These are phyloP conservation scores for Eurois occulta DNA, from an alignment of 2,888 invertebrate genomes.

Conservation along the genomic window DNA sequence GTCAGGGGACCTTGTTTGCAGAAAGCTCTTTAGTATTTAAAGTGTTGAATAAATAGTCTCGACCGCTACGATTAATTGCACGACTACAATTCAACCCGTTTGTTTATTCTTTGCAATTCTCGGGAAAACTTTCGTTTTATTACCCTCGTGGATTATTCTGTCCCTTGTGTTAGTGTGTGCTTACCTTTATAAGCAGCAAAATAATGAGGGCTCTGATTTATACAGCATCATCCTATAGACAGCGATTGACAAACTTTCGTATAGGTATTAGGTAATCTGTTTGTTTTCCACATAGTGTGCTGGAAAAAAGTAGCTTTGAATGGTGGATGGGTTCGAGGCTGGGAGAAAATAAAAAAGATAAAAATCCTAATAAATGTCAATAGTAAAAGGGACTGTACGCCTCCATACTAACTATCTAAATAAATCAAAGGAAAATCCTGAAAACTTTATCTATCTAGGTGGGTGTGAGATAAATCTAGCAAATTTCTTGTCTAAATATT, in stretches of 20 bases:
- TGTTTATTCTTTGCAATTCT: conserved; percentile 29
- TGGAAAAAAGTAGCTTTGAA: conserved; percentile 23
- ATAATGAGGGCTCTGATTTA: conserved; percentile 42
- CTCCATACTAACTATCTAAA: neutral
- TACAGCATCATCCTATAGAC: conserved; percentile 22
- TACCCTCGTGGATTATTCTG: conserved; percentile 8
- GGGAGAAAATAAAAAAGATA: conserved; percentile 12
- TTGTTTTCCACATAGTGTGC: conserved; percentile 16
- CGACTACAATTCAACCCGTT: conserved; percentile 18
- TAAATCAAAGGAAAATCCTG: neutral
- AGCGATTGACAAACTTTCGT: conserved; percentile 36
- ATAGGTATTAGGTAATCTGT: conserved; percentile 29
- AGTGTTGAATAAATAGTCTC: conserved; percentile 42
- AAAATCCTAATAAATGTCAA: conserved; percentile 1
- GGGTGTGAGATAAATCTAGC: neutral
- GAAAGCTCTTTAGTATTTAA: conserved; percentile 40
- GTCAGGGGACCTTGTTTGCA: conserved; percentile 24
- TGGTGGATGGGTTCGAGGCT: neutral
- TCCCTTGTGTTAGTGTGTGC: conserved; percentile 13
- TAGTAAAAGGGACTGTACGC: neutral
- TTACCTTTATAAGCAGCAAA: conserved; percentile 30
- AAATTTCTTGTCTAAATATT: neutral
- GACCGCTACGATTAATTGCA: conserved; percentile 38
- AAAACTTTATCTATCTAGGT: neutral
- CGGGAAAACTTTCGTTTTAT: conserved; percentile 10